Percentiles rank a stretch among this genome's conserved stretches.
Evolutionary conservation across 64 coral and sea anemone genomes (phyloP).

Genomic region (Montipora foliosa): DNA sequence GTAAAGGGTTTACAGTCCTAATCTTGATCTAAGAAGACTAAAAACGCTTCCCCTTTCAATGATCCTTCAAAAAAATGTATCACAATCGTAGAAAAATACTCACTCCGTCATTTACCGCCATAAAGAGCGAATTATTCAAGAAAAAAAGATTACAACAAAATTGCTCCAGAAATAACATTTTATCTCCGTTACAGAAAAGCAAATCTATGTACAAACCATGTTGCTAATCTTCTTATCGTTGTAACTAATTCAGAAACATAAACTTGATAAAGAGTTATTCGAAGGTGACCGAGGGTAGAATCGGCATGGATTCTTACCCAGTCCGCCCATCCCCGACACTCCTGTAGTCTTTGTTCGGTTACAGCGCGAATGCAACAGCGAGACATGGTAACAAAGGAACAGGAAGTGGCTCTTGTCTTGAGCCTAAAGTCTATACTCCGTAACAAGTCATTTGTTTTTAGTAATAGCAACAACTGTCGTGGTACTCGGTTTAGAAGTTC

Average conservation of each 20-base stretch:
- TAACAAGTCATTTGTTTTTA: slow-evolving; percentile 87
- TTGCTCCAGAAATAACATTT: too few species aligned
- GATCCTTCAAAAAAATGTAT: neutral
- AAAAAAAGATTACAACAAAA: too few species aligned
- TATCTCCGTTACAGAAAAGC: neutral
- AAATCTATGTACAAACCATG: neutral
- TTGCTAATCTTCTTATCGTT: slow-evolving; percentile 12
- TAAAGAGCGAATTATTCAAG: too few species aligned
- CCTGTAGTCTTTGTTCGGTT: slow-evolving; percentile 53
- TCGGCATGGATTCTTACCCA: slow-evolving; percentile 51
- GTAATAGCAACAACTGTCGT: slow-evolving; percentile 58
- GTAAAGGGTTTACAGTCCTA: too few species aligned
- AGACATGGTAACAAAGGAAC: slow-evolving; percentile 84
- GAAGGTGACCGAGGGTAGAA: slow-evolving; percentile 43
- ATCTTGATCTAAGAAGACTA: too few species aligned
- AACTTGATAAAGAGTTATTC: slow-evolving; percentile 76
- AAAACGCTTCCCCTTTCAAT: too few species aligned
- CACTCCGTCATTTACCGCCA: neutral
- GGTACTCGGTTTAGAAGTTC: slow-evolving; percentile 73
- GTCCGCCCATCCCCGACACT: slow-evolving; percentile 55
- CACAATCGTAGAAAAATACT: neutral
- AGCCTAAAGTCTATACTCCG: slow-evolving; percentile 81
- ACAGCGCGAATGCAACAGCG: slow-evolving; percentile 76
- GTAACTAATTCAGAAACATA: slow-evolving; percentile 51
- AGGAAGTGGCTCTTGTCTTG: slow-evolving; percentile 54